Base-by-base conservation (phyloP, 2,797 vertebrate genomes). In the Eptatretus atami region DNA sequence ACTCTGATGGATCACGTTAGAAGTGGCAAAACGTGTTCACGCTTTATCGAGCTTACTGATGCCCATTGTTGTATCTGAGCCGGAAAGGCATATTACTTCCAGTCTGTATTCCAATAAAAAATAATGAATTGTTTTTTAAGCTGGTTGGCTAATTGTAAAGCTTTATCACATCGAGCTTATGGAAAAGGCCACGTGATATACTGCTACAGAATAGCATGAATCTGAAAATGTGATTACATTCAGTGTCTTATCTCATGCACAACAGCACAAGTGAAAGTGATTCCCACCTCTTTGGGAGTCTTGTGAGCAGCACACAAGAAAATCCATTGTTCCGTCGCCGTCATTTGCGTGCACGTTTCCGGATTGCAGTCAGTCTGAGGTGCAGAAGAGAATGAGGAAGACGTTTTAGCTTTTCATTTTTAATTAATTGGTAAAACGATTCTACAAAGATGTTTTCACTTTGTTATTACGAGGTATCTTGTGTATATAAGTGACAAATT, bases 231-330 rank as follows among this genome's bases (percentile, higher is more conserved):
- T 44, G 52, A n/a, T 52, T 64, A 10, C 15, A 52, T 10, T 9
- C 10, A n/a, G 52, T 52, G 10, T 15, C 11, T 15, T 15, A 11
- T 64, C n/a, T 64, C 15, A 9, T 64, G 19, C 15, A 10, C 63
- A 64, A 14, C 15, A 54, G 65, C n/a, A 11, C n/a, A 12, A 52
- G 19, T 24, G 12, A 14, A 53, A 55, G 15, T 11, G 12, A 52
- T 64, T 24, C 75, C 68, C 68, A 84, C 90, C 82, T 98, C 88
- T 81, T 98, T 98, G 70, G 88, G 90, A 68, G 88, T 98, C 78
- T 98, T 98, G 76, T 98, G 90, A 69, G 90, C 90, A 64, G 90
- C 90, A 77, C 90, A 98, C 73, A 98, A 77, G 69, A 98, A 98
- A 78, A 95, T 95, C 90, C 90, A 98, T 72, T 98, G 90, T 72